Base-by-base conservation (phyloP, 1,140 invertebrate species). In the Drosophila tristis region DNA sequence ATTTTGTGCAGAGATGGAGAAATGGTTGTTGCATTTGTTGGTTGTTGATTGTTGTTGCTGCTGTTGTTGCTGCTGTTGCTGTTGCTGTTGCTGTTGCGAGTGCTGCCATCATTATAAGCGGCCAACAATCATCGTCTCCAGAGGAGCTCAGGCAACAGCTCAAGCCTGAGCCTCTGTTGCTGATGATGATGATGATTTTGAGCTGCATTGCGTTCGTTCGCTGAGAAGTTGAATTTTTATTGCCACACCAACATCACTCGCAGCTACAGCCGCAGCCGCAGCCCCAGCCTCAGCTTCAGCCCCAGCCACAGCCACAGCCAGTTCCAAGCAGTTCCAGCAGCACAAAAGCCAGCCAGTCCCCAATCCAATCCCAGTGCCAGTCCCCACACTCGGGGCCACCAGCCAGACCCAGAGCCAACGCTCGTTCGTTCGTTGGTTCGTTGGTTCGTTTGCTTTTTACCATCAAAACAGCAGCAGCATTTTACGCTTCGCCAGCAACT, bases 401-500 rank as follows among this genome's bases (percentile, higher is more conserved):
- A 23, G 39, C 9, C 50, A 26, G 13, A 67, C 59, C 23, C 57
- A 65, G 35, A 55, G 53, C 35, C 35, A 39, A 39, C 35, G 35
- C 13, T 55, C 43, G 31, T 31, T 7, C 6, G 6, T 29, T 29
- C 26, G 29, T 23, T 23, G 23, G 26, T 29, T 29, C 26, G 5
- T 39, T 5, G 4, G 35, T 39, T 39, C 35, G 35, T 39, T 39
- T 3, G 35, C 9, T 35, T 35, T 35, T 35, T 35, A 35, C 7
- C 16, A 45, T 6, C 43, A 26, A 42, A 20, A 11, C 47, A 50
- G 47, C 60, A 59, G 62, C 66, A 70, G 66, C 66, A 70, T 81
- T 84, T 78, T 78, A 84, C 80, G 82, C 82, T 86, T 87, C 82
- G 82, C 82, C 82, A 86, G 78, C 82, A 86, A 86, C 82, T 87